Conservation (phyloP, 2,888 invertebrate genomes). For the Drosophila percnosoma region DNA sequence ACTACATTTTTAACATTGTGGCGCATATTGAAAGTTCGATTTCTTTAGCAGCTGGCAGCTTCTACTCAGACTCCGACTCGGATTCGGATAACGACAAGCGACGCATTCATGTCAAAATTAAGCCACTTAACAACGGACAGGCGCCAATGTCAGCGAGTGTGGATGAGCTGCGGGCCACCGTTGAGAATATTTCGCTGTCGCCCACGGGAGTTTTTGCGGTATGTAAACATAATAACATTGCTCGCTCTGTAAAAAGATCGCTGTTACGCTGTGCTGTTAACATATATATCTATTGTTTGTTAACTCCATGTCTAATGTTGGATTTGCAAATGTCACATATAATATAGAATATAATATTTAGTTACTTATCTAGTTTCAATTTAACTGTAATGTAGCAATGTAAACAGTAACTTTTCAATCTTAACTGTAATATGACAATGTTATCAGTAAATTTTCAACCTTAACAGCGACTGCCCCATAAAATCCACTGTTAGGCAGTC, state of each 20-base stretch:
- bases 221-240: conserved; percentile 62
- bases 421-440: neutral
- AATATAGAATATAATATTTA: neutral
- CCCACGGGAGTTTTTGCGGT: conserved; percentile 89
- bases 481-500: neutral
- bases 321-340: neutral
- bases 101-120: conserved; percentile 97
- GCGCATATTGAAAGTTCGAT: conserved; percentile 4
- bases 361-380: neutral
- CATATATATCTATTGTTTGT: neutral
- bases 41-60: conserved; percentile 88
- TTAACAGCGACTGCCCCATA: neutral
- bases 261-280: neutral
- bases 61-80: conserved; percentile 94
- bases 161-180: conserved; percentile 95
- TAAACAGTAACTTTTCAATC: neutral
- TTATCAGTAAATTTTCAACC: neutral
- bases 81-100: conserved; percentile 96
- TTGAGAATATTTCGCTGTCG: conserved; percentile 94
- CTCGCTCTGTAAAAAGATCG: neutral
- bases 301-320: neutral
- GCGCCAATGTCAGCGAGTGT: conserved; percentile 97
- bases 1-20: neutral
- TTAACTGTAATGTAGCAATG: neutral
- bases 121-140: conserved; percentile 95